Percentiles rank a stretch among this genome's conserved stretches.
phyloP scores from a whole-genome alignment of 2,888 invertebrate genomes.

The Dinocampus coccinellae region DNA sequence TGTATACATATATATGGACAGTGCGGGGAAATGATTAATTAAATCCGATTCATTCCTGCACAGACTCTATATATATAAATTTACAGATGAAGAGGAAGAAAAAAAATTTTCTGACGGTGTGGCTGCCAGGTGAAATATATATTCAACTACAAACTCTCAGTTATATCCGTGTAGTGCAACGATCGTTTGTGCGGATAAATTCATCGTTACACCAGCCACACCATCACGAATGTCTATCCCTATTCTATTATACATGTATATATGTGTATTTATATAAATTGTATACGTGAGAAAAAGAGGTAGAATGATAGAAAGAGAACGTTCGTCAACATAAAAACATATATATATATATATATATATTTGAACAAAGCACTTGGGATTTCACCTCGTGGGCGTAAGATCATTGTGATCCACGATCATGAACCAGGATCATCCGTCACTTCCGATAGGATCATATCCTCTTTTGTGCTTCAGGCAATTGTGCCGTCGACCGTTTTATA shows the following conservation, averaged over 20 bases:
- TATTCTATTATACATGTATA: neutral
- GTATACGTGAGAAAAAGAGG: slow-evolving; percentile 4
- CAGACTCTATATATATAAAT: too few species aligned
- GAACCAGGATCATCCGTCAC: slow-evolving; percentile 63
- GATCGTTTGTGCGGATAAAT: slow-evolving; percentile 42
- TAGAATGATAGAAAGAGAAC: slow-evolving; percentile 7
- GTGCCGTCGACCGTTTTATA: slow-evolving; percentile 42
- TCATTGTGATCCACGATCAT: slow-evolving; percentile 65
- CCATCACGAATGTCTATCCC: slow-evolving; percentile 25
- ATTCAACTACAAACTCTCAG: neutral
- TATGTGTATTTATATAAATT: neutral
- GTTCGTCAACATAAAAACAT: neutral
- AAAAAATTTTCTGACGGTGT: slow-evolving; percentile 2
- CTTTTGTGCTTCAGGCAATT: slow-evolving; percentile 37
- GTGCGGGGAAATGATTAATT: too few species aligned
- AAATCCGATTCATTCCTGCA: slow-evolving; percentile 14
- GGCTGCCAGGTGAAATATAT: slow-evolving; percentile 11
- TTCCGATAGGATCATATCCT: slow-evolving; percentile 60
- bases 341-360: neutral
- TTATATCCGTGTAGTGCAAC: slow-evolving; percentile 32
- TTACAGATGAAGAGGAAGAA: neutral
- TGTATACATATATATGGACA: too few species aligned
- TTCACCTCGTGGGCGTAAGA: slow-evolving; percentile 61
- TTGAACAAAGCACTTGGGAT: slow-evolving; percentile 37
- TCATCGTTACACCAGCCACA: slow-evolving; percentile 38